phyloP scores from a whole-genome alignment of 2,888 invertebrate genomes.

The Linnaemya vulpina region DNA sequence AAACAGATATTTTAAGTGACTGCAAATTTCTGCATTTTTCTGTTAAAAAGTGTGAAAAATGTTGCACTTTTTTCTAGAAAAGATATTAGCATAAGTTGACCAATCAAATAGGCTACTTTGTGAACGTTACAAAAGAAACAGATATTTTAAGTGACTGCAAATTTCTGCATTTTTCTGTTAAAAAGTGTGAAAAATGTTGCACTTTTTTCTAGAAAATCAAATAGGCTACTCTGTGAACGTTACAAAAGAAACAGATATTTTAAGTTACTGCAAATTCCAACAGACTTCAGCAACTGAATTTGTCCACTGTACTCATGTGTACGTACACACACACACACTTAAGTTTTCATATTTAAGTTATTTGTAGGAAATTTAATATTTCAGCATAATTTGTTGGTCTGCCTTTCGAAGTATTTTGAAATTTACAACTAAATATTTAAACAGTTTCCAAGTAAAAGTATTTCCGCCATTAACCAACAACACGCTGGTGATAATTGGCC shows the following conservation, averaged over 20 bases:
- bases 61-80: too few species aligned
- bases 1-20: too few species aligned
- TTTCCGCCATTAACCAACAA: constrained; percentile 63
- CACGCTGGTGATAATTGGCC: constrained; percentile 59
- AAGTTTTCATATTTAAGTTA: constrained; percentile 23
- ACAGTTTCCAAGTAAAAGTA: constrained; percentile 60
- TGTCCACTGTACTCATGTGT: background rate
- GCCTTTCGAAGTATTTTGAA: constrained; percentile 1
- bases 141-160: too few species aligned
- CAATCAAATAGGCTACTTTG: too few species aligned
- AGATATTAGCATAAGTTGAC: too few species aligned
- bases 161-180: too few species aligned
- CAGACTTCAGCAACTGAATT: background rate
- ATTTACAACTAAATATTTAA: constrained; percentile 44
- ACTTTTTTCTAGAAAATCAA: background rate
- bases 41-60: too few species aligned
- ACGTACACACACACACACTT: background rate
- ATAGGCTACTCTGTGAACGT: background rate
- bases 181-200: background rate
- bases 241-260: background rate
- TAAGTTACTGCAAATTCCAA: background rate
- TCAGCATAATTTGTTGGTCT: constrained; percentile 28
- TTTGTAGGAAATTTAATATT: constrained; percentile 57
- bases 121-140: too few species aligned
- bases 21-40: too few species aligned